Percentiles rank a stretch among this genome's conserved stretches.
These are phyloP conservation scores for Temnothorax unifasciatus DNA, from an alignment of 2,888 invertebrate genomes.

Conservation along the genomic window DNA sequence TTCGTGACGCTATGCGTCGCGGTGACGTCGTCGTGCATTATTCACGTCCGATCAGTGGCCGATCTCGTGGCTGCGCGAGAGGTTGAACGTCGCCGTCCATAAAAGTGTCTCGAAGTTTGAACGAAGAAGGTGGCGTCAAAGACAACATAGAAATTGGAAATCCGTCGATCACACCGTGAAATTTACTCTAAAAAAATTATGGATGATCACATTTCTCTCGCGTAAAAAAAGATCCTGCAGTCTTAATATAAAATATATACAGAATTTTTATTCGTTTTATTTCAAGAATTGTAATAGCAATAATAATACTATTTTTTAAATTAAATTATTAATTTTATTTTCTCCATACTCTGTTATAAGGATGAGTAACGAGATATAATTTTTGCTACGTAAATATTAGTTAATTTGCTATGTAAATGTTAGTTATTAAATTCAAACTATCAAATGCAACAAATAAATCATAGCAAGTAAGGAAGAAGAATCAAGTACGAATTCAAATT, in stretches of 20 bases:
- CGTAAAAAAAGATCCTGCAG: neutral
- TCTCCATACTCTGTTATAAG: neutral
- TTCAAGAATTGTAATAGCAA: neutral
- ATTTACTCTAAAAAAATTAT: neutral
- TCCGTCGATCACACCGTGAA: neutral
- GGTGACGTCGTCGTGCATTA: slow-evolving; percentile 65
- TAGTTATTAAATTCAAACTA: neutral
- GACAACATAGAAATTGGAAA: slow-evolving; percentile 34
- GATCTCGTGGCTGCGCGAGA: slow-evolving; percentile 16
- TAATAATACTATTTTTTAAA: neutral
- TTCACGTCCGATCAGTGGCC: slow-evolving; percentile 66
- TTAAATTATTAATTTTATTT: neutral
- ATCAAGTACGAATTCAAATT: neutral
- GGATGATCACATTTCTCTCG: neutral
- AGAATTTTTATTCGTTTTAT: neutral
- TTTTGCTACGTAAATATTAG: neutral
- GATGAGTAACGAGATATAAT: neutral
- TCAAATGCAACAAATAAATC: neutral
- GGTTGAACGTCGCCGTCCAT: slow-evolving; percentile 61
- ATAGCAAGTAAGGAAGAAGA: neutral
- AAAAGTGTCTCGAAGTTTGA: slow-evolving; percentile 64
- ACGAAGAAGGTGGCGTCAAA: slow-evolving; percentile 49
- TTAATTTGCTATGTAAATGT: neutral
- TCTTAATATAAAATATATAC: neutral
- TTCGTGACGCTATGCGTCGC: slow-evolving; percentile 48